These are phyloP conservation scores for Tipula confusa DNA, from an alignment of 2,888 invertebrate species.

Conservation along the genomic window DNA sequence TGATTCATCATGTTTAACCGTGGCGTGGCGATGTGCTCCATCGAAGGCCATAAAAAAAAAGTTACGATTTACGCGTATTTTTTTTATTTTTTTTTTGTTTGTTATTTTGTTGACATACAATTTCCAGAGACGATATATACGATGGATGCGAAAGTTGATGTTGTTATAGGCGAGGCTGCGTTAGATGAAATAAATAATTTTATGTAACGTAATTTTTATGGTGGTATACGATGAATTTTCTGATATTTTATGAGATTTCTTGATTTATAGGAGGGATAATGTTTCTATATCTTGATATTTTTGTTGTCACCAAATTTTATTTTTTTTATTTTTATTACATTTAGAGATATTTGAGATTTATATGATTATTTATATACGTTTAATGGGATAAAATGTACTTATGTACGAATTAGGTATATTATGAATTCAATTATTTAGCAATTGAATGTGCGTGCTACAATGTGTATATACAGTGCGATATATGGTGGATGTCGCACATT, in stretches of 20 bases:
- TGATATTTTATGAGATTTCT: slow-evolving; percentile 12
- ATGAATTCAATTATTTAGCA: slow-evolving; percentile 25
- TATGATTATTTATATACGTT: background rate
- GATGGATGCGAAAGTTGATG: background rate
- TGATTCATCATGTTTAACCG: background rate
- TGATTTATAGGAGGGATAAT: background rate
- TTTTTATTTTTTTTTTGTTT: background rate
- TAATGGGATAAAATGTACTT: background rate
- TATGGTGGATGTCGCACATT: background rate
- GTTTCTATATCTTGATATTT: background rate
- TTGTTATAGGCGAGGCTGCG: background rate
- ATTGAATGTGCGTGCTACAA: background rate
- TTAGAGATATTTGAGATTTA: background rate
- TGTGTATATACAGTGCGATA: background rate
- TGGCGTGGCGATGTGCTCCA: background rate
- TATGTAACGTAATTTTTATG: slow-evolving; percentile 3
- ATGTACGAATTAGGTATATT: slow-evolving; percentile 16
- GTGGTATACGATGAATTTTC: background rate
- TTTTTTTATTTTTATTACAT: background rate
- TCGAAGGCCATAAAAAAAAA: background rate
- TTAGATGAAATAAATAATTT: slow-evolving; percentile 3
- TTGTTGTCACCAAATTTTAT: background rate
- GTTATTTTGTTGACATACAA: background rate
- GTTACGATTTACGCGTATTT: background rate
- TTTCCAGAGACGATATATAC: background rate